A percentile compares a stretch with the other conserved stretches of the same genome.
These are phyloP conservation scores for Megalurothrips usitatus DNA, from an alignment of 2,888 invertebrate species.

Conservation along the genomic window DNA sequence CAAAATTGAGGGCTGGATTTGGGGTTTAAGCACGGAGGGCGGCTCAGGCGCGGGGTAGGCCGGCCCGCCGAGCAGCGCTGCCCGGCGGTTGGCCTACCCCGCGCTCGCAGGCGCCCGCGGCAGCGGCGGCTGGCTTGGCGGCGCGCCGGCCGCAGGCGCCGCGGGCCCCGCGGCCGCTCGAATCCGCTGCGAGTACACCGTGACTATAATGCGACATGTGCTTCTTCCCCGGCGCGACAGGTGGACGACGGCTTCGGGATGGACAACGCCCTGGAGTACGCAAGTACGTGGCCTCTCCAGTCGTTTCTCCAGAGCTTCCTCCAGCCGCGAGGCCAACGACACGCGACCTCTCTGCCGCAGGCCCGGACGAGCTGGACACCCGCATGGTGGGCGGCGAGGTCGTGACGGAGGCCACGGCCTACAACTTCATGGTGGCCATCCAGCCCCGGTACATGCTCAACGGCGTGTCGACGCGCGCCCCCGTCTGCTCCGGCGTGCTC, in stretches of 20 bases:
- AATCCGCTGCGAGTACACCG: too few species aligned
- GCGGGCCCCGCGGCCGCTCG: too few species aligned
- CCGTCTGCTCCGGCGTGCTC: neutral
- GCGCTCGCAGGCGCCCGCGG: too few species aligned
- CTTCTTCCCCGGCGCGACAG: neutral
- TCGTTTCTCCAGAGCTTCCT: neutral
- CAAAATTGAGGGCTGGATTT: too few species aligned
- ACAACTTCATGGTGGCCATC: constrained; percentile 13
- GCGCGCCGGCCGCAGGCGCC: too few species aligned
- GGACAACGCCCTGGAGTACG: neutral
- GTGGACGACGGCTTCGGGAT: neutral
- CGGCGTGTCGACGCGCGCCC: neutral
- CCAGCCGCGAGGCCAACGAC: neutral
- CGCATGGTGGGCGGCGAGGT: neutral
- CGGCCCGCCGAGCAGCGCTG: neutral
- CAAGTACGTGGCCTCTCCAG: too few species aligned
- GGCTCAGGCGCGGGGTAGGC: neutral
- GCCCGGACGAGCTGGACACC: neutral
- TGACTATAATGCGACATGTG: too few species aligned
- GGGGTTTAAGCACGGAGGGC: neutral
- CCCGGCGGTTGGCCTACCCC: neutral
- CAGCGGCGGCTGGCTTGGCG: too few species aligned
- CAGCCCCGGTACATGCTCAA: neutral
- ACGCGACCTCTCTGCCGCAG: neutral
- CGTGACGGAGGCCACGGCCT: neutral